Evolutionary conservation across 2,888 invertebrate genomes (phyloP).

Genomic region (Eurytoma adleriae): DNA sequence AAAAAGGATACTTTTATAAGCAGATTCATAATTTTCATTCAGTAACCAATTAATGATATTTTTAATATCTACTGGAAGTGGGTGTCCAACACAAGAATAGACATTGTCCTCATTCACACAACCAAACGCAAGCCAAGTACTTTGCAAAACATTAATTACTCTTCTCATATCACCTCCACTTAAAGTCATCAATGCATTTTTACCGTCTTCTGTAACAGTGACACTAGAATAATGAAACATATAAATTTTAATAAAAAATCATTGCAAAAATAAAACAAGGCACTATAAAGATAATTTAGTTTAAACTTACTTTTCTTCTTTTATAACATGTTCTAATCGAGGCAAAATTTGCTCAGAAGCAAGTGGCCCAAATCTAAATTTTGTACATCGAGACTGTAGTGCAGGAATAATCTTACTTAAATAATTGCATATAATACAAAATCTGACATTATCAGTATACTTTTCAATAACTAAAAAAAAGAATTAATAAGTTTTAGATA

Average conservation of each 20-base stretch:
- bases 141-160: slow-evolving; percentile 96
- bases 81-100: slow-evolving; percentile 98
- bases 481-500: slow-evolving; percentile 56
- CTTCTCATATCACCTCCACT: slow-evolving; percentile 99
- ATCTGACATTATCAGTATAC: slow-evolving; percentile 98
- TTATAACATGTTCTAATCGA: slow-evolving; percentile 89
- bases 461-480: slow-evolving; percentile 92
- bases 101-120: slow-evolving; percentile 93
- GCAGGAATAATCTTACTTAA: slow-evolving; percentile 99
- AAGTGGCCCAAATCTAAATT: slow-evolving; percentile 96
- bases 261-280: neutral
- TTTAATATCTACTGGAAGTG: slow-evolving; percentile 91
- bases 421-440: slow-evolving; percentile 99
- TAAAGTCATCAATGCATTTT: slow-evolving; percentile 90
- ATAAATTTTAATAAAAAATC: slow-evolving; percentile 15
- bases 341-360: slow-evolving; percentile 92
- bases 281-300: slow-evolving; percentile 3
- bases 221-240: slow-evolving; percentile 71
- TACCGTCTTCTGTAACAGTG: slow-evolving; percentile 90
- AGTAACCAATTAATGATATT: slow-evolving; percentile 91
- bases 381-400: slow-evolving; percentile 97
- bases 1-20: slow-evolving; percentile 88
- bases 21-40: slow-evolving; percentile 85
- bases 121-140: slow-evolving; percentile 95
- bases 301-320: slow-evolving; percentile 85